These are phyloP conservation scores for Polylopha cassiicola DNA, from an alignment of 2,888 invertebrate species.

Conservation along the genomic window DNA sequence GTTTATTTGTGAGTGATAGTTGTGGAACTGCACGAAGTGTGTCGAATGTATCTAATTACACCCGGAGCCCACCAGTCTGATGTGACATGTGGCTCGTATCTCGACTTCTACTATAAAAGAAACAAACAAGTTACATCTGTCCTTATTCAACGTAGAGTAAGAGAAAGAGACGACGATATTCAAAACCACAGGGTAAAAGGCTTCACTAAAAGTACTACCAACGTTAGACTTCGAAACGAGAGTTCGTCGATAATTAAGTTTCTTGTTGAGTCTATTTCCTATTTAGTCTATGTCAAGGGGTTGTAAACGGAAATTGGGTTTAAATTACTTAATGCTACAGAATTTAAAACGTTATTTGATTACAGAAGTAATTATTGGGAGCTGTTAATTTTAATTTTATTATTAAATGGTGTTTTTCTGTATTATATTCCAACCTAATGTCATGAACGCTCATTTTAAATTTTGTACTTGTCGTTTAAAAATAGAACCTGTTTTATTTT, in stretches of 20 bases:
- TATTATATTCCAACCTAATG: no score
- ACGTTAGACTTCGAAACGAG: neutral
- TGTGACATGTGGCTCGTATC: constrained; percentile 62
- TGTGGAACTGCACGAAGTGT: constrained; percentile 55
- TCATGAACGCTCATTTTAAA: no score
- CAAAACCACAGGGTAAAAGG: neutral
- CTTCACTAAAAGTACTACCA: no score
- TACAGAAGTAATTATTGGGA: neutral
- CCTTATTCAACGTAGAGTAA: constrained; percentile 6
- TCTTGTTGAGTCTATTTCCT: constrained; percentile 10
- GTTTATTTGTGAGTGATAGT: constrained; percentile 23
- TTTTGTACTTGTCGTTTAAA: no score
- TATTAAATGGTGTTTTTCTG: no score
- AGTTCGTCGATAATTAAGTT: constrained; percentile 14
- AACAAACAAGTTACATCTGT: constrained; percentile 8
- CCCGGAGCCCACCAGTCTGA: constrained; percentile 40
- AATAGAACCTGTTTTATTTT: no score
- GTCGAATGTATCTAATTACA: constrained; percentile 66
- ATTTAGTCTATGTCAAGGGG: constrained; percentile 16
- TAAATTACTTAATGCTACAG: constrained; percentile 8
- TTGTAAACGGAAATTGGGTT: constrained; percentile 17
- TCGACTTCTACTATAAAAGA: constrained; percentile 22
- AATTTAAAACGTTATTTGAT: constrained; percentile 2
- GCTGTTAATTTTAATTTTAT: neutral
- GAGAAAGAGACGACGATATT: constrained; percentile 9